Base-by-base conservation (phyloP, 1,140 invertebrate genomes). In the Megalopta genalis region DNA sequence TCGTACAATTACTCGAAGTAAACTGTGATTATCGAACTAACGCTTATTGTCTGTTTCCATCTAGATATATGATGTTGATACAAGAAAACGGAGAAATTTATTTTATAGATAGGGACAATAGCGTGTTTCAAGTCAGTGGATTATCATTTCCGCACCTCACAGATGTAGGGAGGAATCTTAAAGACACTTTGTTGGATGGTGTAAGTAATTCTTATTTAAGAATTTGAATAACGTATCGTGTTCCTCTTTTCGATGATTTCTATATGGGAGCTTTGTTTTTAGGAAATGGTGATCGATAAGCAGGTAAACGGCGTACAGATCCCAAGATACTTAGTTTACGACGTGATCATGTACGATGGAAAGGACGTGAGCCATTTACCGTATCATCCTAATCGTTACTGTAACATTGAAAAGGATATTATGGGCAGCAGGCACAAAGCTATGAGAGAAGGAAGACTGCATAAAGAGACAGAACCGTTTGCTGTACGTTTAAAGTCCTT, bases 1-100 rank as follows among this genome's bases (percentile, higher is more conserved):
- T 42, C 42, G 9, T 10, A 10, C 9, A 10, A 10, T 42, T 42
- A 8, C 9, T 42, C 12, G 9, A 32, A 32, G 32, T 42, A 42
- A 42, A 42, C 9, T 42, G 9, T 9, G 42, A 42, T 46, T 46
- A 12, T 46, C 12, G 42, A 46, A 46, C 42, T 42, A 16, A 63
- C 54, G 76, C 0, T 59, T 6, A 73, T 74, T 0, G 7, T 71
- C 21, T 72, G 14, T 80, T 42, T 84, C 78, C 78, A 87, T 90
- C 69, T 90, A 97, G 97, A 85, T 99, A 99, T 90, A 97, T 99
- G 96, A 98, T 99, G 97, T 92, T 99, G 10, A 98, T 99, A 71
- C 95, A 98, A 88, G 96, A 95, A 21, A 94, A 95, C 86, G 94
- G 96, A 85, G 95, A 98, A 89, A 95, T 99, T 9, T 99, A 96